These are phyloP conservation scores for Hylia prasina DNA, from an alignment of 2,113 vertebrate species.

Conservation along the genomic window DNA sequence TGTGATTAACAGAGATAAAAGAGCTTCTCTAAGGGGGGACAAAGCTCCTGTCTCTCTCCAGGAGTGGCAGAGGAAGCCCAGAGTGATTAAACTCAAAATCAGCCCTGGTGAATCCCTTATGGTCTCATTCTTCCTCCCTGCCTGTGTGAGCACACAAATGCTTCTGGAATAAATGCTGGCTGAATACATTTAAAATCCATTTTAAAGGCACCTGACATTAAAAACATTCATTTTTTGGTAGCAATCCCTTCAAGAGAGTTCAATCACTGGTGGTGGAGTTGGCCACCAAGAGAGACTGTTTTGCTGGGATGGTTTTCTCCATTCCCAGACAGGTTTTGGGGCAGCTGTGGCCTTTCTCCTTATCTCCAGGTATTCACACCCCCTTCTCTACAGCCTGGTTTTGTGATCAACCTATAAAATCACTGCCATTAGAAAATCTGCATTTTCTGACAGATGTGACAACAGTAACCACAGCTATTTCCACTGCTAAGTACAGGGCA, in stretches of 20 bases:
- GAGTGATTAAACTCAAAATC: background rate
- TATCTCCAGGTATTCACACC: background rate
- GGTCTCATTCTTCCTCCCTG: background rate
- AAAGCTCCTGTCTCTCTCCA: background rate
- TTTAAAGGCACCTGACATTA: background rate
- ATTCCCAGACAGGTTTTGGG: background rate
- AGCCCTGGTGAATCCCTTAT: background rate
- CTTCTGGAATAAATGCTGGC: background rate
- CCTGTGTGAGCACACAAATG: background rate
- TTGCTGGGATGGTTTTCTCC: background rate
- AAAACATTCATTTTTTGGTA: background rate
- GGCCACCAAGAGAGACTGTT: rapidly evolving
- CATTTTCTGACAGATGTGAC: background rate
- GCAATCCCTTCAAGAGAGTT: background rate
- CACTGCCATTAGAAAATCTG: background rate
- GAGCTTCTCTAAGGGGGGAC: background rate
- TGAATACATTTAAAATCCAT: background rate
- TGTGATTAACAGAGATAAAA: background rate
- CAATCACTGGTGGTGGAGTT: background rate
- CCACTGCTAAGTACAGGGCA: background rate
- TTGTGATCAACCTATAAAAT: background rate
- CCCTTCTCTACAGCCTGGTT: background rate
- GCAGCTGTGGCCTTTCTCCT: background rate
- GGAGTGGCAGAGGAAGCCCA: background rate
- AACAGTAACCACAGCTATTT: background rate